phyloP scores from a whole-genome alignment of 2,113 vertebrate species.

The Sylvietta virens region DNA sequence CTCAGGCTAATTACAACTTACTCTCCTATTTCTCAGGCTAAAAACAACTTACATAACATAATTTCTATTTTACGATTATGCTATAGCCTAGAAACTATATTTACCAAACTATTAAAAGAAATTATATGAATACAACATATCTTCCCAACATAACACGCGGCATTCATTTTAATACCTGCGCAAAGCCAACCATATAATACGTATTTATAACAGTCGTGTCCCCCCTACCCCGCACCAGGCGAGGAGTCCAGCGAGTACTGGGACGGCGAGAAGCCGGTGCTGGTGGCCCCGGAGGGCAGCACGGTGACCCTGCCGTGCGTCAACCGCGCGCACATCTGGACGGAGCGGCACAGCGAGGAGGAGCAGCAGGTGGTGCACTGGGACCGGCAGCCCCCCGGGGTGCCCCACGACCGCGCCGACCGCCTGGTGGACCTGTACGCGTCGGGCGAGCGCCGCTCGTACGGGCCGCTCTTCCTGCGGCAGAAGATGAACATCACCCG shows the following conservation, averaged over 20 bases:
- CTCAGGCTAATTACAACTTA: too few relatives aligned
- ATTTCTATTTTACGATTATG: too few relatives aligned
- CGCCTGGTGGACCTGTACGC: slow-evolving; percentile 92
- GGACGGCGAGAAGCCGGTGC: slow-evolving; percentile 91
- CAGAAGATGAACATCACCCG: slow-evolving; percentile 84
- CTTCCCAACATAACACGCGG: too few relatives aligned
- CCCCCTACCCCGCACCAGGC: too few relatives aligned
- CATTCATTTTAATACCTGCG: too few relatives aligned
- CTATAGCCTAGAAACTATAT: too few relatives aligned
- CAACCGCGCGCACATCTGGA: slow-evolving; percentile 86
- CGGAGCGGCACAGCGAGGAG: slow-evolving; percentile 83
- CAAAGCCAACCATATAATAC: too few relatives aligned
- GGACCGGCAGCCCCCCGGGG: slow-evolving; percentile 87
- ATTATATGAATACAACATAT: too few relatives aligned
- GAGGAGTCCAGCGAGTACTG: slow-evolving; percentile 65
- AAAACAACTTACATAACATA: too few relatives aligned
- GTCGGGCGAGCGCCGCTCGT: slow-evolving; percentile 87
- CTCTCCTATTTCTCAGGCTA: too few relatives aligned
- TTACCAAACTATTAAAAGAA: too few relatives aligned
- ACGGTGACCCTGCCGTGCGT: slow-evolving; percentile 82
- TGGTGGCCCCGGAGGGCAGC: slow-evolving; percentile 73
- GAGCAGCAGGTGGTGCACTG: slow-evolving; percentile 96
- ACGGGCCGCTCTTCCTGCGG: slow-evolving; percentile 82
- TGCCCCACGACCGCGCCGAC: slow-evolving; percentile 86
- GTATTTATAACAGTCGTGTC: too few relatives aligned